Percentiles rank a stretch among this genome's conserved stretches.
Evolutionary conservation across 2,888 invertebrate genomes (phyloP).

Genomic region (Rhagonycha lutea): DNA sequence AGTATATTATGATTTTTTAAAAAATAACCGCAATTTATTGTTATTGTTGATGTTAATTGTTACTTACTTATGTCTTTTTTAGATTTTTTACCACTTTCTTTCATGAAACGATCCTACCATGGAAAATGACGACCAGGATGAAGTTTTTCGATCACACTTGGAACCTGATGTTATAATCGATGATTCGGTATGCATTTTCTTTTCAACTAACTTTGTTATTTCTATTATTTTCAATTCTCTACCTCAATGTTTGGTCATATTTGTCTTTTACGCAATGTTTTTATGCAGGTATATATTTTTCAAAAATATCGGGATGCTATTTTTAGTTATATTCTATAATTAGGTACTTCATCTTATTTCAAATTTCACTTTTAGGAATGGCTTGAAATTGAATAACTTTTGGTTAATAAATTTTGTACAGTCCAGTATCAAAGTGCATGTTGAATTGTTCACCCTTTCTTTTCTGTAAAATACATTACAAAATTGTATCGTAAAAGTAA

Average conservation of each 20-base stretch:
- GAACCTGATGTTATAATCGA: slow-evolving; percentile 49
- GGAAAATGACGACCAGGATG: slow-evolving; percentile 37
- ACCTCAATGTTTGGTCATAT: neutral
- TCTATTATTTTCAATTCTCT: neutral
- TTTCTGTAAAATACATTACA: neutral
- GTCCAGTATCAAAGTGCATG: neutral
- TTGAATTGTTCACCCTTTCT: neutral
- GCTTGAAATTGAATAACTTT: neutral
- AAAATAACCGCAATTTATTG: slow-evolving; percentile 32
- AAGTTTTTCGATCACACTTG: slow-evolving; percentile 41
- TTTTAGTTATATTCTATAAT: neutral
- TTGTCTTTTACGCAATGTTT: neutral
- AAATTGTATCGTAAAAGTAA: neutral
- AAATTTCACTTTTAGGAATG: neutral
- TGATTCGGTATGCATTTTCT: slow-evolving; percentile 36
- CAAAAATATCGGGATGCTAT: neutral
- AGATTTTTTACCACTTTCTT: slow-evolving; percentile 8
- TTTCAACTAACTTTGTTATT: neutral
- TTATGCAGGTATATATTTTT: neutral
- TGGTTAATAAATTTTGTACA: neutral
- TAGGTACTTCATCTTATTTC: neutral
- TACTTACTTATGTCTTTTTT: slow-evolving; percentile 6
- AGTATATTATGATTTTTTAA: slow-evolving; percentile 39
- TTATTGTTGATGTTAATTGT: neutral
- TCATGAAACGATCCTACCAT: slow-evolving; percentile 22